phyloP scores from a whole-genome alignment of 2,113 vertebrate genomes.

The Leptocoma aspasia region DNA sequence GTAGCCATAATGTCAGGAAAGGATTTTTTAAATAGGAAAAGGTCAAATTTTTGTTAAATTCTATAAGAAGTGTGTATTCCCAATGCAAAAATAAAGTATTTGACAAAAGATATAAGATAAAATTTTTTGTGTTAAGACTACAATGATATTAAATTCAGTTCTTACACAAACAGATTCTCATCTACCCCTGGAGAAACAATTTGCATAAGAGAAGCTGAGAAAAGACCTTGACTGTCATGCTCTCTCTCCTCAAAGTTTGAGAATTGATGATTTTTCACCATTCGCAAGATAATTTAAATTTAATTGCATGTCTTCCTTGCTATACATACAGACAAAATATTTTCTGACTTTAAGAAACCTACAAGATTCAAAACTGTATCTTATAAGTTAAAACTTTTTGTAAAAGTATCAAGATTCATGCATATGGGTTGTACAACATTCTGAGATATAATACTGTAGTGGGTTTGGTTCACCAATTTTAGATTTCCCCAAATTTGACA shows the following conservation, averaged over 20 bases:
- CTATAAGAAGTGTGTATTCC: neutral
- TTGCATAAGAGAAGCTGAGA: neutral
- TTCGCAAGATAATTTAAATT: neutral
- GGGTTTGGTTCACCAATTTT: too few species aligned
- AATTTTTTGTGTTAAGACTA: accelerated
- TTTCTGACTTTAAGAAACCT: neutral
- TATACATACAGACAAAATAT: neutral
- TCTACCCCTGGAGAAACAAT: neutral
- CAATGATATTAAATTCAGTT: neutral
- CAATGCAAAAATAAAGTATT: neutral
- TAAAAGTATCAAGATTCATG: neutral
- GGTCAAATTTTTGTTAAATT: neutral
- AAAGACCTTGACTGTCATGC: neutral
- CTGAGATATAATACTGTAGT: neutral
- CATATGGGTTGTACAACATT: neutral
- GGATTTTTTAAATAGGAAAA: neutral
- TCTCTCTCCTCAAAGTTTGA: neutral
- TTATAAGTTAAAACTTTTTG: neutral
- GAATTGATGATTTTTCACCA: neutral
- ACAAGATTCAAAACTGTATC: neutral
- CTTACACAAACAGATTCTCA: neutral
- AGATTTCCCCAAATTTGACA: too few species aligned
- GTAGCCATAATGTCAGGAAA: neutral
- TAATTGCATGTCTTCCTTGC: neutral
- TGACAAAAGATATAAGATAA: neutral